phyloP scores from a whole-genome alignment of 2,113 vertebrate species.

The Tiliqua scincoides region DNA sequence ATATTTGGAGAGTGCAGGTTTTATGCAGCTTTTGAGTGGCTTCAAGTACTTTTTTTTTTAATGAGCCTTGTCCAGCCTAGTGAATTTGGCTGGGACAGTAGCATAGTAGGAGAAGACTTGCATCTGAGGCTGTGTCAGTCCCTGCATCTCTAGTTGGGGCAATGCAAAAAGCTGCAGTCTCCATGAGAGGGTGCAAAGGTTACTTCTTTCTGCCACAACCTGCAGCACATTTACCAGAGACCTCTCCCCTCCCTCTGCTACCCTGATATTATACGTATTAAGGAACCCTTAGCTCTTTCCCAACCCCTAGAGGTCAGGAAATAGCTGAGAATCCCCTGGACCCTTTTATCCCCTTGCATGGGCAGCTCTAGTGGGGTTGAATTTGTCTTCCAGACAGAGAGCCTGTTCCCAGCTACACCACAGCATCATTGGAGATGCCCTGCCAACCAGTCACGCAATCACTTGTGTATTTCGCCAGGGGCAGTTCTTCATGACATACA shows the following conservation, averaged over 20 bases:
- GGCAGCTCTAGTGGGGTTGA: background rate
- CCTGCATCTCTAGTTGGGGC: too few species aligned
- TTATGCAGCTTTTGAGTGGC: background rate
- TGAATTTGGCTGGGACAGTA: background rate
- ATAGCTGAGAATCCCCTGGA: background rate
- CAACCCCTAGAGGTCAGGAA: background rate
- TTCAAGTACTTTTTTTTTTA: background rate
- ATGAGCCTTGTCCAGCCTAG: background rate
- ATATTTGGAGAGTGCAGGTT: background rate
- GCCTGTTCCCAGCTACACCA: background rate
- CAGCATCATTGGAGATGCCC: background rate
- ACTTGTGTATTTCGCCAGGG: background rate
- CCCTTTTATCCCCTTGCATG: background rate
- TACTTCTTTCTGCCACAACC: too few species aligned
- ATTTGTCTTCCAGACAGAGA: background rate
- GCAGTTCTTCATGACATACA: background rate
- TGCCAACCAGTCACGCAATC: too few species aligned
- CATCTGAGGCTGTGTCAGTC: too few species aligned
- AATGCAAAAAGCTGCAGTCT: too few species aligned
- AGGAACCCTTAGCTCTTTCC: background rate
- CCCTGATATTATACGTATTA: background rate
- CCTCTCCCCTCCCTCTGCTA: too few species aligned
- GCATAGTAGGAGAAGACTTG: too few species aligned
- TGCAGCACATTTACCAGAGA: too few species aligned
- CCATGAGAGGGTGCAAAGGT: too few species aligned